Conservation (phyloP, 2,888 invertebrate species). For the Perizoma affinitatum region DNA sequence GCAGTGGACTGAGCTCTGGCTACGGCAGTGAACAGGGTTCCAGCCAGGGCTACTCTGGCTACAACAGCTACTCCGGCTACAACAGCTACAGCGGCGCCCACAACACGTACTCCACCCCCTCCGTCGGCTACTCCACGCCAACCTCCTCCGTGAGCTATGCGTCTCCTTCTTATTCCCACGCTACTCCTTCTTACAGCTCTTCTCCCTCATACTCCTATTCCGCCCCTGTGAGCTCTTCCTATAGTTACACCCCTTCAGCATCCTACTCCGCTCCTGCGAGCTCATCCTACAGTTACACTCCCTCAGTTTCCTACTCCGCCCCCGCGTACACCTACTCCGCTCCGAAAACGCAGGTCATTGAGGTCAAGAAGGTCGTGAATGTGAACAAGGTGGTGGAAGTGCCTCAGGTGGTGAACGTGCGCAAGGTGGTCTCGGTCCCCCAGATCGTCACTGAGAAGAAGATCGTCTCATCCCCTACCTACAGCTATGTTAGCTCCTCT, state of each 20-base stretch:
- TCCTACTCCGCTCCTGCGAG: slow-evolving; percentile 23
- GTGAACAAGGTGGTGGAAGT: slow-evolving; percentile 52
- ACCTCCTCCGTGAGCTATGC: slow-evolving; percentile 14
- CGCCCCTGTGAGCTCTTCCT: slow-evolving; percentile 3
- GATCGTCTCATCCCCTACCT: slow-evolving; percentile 48
- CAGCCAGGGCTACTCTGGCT: slow-evolving; percentile 10
- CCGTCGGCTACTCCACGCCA: slow-evolving; percentile 27
- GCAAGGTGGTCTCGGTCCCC: slow-evolving; percentile 59
- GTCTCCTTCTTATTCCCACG: slow-evolving; percentile 13
- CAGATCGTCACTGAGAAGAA: slow-evolving; percentile 60
- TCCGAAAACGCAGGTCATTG: slow-evolving; percentile 39
- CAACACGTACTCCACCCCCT: slow-evolving; percentile 23
- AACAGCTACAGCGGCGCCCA: slow-evolving; percentile 18
- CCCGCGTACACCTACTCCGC: slow-evolving; percentile 25
- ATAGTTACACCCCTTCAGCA: slow-evolving; percentile 24
- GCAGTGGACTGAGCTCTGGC: slow-evolving; percentile 14
- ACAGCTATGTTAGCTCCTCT: slow-evolving; percentile 30
- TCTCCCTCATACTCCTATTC: neutral
- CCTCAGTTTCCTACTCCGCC: slow-evolving; percentile 13
- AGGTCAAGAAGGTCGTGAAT: slow-evolving; percentile 45
- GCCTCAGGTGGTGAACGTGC: slow-evolving; percentile 52
- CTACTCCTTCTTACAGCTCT: slow-evolving; percentile 13
- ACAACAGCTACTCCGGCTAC: slow-evolving; percentile 25
- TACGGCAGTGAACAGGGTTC: slow-evolving; percentile 3
- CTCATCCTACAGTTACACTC: slow-evolving; percentile 19